Percentiles rank a stretch among this genome's conserved stretches.
Evolutionary conservation across 2,888 invertebrate species (phyloP).

Genomic region (Eupithecia insigniata): DNA sequence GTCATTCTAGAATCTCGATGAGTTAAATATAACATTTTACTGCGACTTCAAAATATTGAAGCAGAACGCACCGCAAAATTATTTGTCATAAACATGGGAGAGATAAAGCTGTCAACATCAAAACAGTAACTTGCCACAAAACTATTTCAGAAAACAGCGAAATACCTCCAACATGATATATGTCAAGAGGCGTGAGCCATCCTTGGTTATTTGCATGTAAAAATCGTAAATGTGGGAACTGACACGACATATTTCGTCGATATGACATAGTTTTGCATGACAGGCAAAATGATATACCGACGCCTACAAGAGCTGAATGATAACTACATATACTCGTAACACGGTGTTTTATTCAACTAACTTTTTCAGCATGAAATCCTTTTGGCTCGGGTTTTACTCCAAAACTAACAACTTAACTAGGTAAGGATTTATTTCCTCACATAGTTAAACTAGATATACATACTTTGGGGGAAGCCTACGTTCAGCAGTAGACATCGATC

Average conservation of each 20-base stretch:
- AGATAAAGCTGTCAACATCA: slow-evolving; percentile 7
- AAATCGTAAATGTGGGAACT: slow-evolving; percentile 66
- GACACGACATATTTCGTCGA: slow-evolving; percentile 55
- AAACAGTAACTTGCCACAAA: slow-evolving; percentile 10
- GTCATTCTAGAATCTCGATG: not conserved
- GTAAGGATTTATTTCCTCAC: too few species aligned
- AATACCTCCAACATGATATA: slow-evolving; percentile 50
- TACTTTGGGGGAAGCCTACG: too few species aligned
- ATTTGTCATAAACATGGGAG: slow-evolving; percentile 8
- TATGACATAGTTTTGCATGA: slow-evolving; percentile 46
- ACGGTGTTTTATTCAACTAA: slow-evolving; percentile 25
- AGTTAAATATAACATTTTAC: not conserved
- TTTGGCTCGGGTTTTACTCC: too few species aligned
- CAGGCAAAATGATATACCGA: slow-evolving; percentile 29
- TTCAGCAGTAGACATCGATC: not conserved
- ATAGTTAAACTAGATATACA: too few species aligned
- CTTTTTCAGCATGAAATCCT: slow-evolving; percentile 12
- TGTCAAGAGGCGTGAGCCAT: slow-evolving; percentile 60
- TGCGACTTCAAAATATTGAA: not conserved
- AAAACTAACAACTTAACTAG: too few species aligned
- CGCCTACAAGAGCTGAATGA: slow-evolving; percentile 21
- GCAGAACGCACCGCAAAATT: not conserved
- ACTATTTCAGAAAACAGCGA: slow-evolving; percentile 8
- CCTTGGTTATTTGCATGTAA: slow-evolving; percentile 71
- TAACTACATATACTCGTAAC: slow-evolving; percentile 22